Evolutionary conservation across 2,797 vertebrate genomes (phyloP).

Genomic region (Leptodactylus fallax): DNA sequence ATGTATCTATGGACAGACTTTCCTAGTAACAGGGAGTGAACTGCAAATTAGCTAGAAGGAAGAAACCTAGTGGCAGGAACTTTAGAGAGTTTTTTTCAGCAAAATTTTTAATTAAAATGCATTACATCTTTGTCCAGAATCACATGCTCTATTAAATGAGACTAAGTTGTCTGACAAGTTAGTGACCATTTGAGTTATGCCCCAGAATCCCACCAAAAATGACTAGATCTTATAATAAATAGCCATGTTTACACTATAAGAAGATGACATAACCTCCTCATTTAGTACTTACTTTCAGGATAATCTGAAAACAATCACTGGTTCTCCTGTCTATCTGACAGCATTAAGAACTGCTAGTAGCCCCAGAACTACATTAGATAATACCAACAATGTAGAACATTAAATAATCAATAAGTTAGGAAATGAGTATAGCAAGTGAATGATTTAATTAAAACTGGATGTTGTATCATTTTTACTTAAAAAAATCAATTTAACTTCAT

Average conservation of each 20-base stretch:
- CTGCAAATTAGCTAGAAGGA: too few species aligned
- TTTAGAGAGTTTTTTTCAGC: too few species aligned
- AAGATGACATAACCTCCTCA: background rate
- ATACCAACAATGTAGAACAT: background rate
- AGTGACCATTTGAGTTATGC: too few species aligned
- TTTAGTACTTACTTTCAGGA: background rate
- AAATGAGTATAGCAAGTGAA: slow-evolving; percentile 7
- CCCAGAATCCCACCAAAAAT: background rate
- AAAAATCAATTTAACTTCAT: slow-evolving; percentile 17
- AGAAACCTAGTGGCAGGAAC: too few species aligned
- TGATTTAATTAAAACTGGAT: background rate
- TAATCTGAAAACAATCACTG: background rate
- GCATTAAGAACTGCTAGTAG: background rate
- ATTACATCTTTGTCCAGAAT: too few species aligned
- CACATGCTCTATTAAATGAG: too few species aligned
- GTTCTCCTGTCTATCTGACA: background rate
- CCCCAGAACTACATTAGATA: background rate
- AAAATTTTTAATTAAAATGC: too few species aligned
- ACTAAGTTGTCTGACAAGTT: too few species aligned
- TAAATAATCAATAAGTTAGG: background rate
- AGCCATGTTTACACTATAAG: background rate
- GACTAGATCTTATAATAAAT: background rate
- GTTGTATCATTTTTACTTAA: background rate
- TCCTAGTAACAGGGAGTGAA: too few species aligned
- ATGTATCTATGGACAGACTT: too few species aligned